Conservation (phyloP, 2,888 invertebrate genomes). For the Diloba caeruleocephala region DNA sequence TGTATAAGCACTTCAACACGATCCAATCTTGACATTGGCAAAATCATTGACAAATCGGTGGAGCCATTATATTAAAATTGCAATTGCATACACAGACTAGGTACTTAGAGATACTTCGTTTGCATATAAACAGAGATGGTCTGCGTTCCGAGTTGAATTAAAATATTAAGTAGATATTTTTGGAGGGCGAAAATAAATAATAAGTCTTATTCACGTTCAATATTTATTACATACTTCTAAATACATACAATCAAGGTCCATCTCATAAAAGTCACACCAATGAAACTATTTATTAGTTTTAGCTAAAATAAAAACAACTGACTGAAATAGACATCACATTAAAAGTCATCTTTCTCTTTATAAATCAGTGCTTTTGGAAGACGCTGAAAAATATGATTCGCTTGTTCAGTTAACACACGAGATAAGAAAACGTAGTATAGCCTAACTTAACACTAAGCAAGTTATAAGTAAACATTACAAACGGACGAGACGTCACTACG, state of each 20-base stretch:
- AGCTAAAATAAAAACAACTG: conserved; percentile 76
- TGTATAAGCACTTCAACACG: too few species aligned
- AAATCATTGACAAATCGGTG: too few species aligned
- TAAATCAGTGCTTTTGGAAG: conserved; percentile 83
- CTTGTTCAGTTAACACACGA: conserved; percentile 60
- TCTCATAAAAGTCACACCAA: conserved; percentile 82
- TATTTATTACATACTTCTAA: conserved; percentile 86
- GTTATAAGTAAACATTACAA: conserved; percentile 44
- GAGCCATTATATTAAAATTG: too few species aligned
- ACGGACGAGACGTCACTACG: conserved; percentile 48
- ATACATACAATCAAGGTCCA: conserved; percentile 83
- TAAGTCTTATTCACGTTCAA: conserved; percentile 69
- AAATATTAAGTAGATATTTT: neutral
- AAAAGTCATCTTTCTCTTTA: conserved; percentile 52
- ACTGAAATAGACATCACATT: conserved; percentile 80
- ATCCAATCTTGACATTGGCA: too few species aligned
- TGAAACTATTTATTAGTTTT: conserved; percentile 71
- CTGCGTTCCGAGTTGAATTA: too few species aligned
- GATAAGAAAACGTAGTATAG: conserved; percentile 58
- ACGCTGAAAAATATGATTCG: conserved; percentile 70
- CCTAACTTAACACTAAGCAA: conserved; percentile 58
- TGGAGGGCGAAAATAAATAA: conserved; percentile 45
- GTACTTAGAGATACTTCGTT: too few species aligned
- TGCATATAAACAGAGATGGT: too few species aligned
- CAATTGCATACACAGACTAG: too few species aligned